A percentile compares a stretch with the other conserved stretches of the same genome.
Evolutionary conservation across 2,888 invertebrate genomes (phyloP).

Genomic region (Rhingia campestris): DNA sequence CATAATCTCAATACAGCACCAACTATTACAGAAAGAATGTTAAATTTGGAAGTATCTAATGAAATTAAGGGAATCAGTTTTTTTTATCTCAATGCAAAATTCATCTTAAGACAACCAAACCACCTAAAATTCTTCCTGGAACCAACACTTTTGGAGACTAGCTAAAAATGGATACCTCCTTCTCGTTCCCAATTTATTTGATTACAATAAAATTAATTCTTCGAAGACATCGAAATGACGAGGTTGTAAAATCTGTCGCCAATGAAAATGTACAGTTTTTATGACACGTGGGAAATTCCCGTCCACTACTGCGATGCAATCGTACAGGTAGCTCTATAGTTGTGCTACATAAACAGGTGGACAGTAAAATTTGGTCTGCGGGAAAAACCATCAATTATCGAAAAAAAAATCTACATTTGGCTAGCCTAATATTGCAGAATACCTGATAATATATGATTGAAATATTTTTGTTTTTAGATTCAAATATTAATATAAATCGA

Average conservation of each 20-base stretch:
- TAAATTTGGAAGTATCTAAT: too few relatives aligned
- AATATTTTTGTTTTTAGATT: too few relatives aligned
- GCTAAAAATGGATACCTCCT: not conserved
- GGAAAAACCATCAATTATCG: constrained; percentile 5
- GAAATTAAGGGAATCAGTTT: too few relatives aligned
- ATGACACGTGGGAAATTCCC: constrained; percentile 1
- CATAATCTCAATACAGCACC: too few relatives aligned
- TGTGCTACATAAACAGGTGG: not conserved
- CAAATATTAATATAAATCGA: too few relatives aligned
- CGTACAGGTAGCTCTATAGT: not conserved
- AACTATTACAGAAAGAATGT: too few relatives aligned
- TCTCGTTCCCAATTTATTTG: not conserved
- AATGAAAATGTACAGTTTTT: not conserved
- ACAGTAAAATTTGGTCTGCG: not conserved
- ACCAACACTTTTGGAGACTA: not conserved
- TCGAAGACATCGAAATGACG: not conserved
- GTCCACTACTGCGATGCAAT: not conserved
- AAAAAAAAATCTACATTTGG: not conserved
- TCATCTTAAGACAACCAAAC: too few relatives aligned
- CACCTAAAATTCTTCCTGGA: too few relatives aligned
- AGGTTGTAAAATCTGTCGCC: not conserved
- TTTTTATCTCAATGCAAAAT: too few relatives aligned
- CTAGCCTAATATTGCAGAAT: not conserved
- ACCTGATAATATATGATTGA: too few relatives aligned
- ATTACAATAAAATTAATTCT: not conserved